Evolutionary conservation across 2,797 vertebrate species (phyloP).

Genomic region (Gambusia yucatana): DNA sequence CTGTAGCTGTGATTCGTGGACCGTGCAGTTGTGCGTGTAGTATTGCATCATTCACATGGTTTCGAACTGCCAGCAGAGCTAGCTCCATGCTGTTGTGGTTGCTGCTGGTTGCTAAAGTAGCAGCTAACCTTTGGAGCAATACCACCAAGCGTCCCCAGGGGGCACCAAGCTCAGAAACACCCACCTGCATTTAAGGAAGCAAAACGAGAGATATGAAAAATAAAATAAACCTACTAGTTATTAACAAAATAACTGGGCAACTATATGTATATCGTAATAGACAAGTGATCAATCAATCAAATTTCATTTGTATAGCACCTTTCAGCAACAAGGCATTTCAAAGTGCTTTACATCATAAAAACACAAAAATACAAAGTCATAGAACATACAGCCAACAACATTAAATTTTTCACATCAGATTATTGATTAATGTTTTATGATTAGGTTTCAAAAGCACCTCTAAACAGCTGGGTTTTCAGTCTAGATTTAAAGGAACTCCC

Average conservation of each 20-base stretch:
- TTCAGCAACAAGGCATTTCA: too few species aligned
- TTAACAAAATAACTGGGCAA: background rate
- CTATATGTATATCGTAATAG: too few species aligned
- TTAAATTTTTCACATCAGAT: too few species aligned
- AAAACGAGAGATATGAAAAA: background rate
- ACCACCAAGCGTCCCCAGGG: constrained; percentile 86
- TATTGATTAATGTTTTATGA: too few species aligned
- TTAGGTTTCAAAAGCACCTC: too few species aligned
- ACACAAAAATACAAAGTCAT: too few species aligned
- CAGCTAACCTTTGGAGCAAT: constrained; percentile 83
- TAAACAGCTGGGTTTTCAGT: too few species aligned
- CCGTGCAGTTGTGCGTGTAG: constrained; percentile 87
- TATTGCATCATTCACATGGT: constrained; percentile 86
- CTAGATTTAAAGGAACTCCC: too few species aligned
- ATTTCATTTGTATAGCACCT: too few species aligned
- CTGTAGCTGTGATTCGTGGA: constrained; percentile 85
- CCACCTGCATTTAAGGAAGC: constrained; percentile 54
- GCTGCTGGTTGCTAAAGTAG: constrained; percentile 81
- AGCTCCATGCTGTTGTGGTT: constrained; percentile 86
- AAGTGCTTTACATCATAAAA: too few species aligned
- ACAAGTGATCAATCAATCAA: too few species aligned
- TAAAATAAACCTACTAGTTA: background rate
- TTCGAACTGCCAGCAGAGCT: constrained; percentile 82
- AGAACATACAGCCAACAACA: too few species aligned
- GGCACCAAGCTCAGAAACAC: constrained; percentile 84